phyloP scores from a whole-genome alignment of 1,140 invertebrate genomes.

The Anastrepha obliqua region DNA sequence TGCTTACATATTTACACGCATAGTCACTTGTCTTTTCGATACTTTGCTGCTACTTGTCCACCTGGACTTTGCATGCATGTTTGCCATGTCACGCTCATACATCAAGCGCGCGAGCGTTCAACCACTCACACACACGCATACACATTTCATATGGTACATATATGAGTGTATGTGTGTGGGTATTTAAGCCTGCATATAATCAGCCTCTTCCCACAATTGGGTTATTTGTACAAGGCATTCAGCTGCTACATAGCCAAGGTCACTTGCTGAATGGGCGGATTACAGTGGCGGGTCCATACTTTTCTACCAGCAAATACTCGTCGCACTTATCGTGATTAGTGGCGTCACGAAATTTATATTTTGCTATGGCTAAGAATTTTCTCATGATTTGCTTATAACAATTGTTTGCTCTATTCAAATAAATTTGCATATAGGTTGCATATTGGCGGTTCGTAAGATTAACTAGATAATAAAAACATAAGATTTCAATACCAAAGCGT shows the following conservation, averaged over 20 bases:
- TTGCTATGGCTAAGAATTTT: constrained; percentile 6
- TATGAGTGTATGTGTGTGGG: background rate
- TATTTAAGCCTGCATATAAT: background rate
- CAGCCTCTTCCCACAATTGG: constrained; percentile 19
- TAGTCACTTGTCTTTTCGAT: no score
- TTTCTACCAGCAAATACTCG: constrained; percentile 3
- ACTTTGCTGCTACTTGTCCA: background rate
- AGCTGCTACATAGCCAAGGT: constrained; percentile 15
- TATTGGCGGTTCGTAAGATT: background rate
- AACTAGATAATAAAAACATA: background rate
- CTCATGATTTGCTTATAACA: constrained; percentile 9
- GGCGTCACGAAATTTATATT: constrained; percentile 15
- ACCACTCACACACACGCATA: background rate
- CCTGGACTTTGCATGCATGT: background rate
- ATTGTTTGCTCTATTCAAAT: background rate
- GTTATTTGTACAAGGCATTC: constrained; percentile 38
- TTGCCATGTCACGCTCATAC: background rate
- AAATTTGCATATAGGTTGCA: constrained; percentile 12
- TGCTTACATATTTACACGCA: background rate
- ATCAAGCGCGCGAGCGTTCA: background rate
- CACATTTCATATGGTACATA: background rate
- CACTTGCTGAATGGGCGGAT: background rate
- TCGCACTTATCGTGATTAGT: constrained; percentile 33
- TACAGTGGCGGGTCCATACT: background rate
- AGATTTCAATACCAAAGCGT: background rate